Conservation (phyloP, 2,797 vertebrate genomes). For the Pogonophryne albipinna region DNA sequence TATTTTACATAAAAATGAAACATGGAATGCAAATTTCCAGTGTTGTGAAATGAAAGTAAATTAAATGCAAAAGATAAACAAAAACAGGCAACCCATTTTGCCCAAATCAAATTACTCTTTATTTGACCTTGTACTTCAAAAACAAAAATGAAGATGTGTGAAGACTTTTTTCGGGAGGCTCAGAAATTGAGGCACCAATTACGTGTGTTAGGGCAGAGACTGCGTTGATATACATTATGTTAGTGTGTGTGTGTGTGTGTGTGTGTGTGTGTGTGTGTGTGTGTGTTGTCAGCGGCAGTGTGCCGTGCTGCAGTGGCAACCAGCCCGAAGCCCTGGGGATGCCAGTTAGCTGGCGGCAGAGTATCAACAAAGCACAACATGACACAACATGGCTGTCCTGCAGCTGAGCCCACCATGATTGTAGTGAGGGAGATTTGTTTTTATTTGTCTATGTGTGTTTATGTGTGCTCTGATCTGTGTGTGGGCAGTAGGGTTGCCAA, state of each 20-base stretch:
- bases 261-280: conserved; percentile 3
- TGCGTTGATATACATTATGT: not conserved
- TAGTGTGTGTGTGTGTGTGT: conserved; percentile 1
- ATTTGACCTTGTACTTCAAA: conserved; percentile 40
- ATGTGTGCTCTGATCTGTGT: not conserved
- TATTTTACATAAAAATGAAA: conserved; percentile 9
- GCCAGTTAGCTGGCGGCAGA: conserved; percentile 36
- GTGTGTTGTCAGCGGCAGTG: conserved; percentile 3
- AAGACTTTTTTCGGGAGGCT: conserved; percentile 29
- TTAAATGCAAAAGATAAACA: conserved; percentile 19
- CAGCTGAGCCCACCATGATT: conserved; percentile 31
- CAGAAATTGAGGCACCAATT: conserved; percentile 8
- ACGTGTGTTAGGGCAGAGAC: conserved; percentile 3
- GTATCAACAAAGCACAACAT: conserved; percentile 46
- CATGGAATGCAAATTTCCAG: conserved; percentile 21
- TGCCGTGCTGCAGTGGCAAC: conserved; percentile 23
- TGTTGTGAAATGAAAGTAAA: conserved; percentile 24
- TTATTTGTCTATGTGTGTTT: conserved; percentile 1
- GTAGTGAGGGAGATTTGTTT: conserved; percentile 2
- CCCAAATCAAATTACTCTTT: conserved; percentile 34
- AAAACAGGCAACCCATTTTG: conserved; percentile 24
- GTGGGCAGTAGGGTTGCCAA: no score
- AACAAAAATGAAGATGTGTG: conserved; percentile 5
- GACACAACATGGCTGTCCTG: conserved; percentile 29
- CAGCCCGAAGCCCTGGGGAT: conserved; percentile 25